These are phyloP conservation scores for Carcina quercana DNA, from an alignment of 2,888 invertebrate species.

Conservation along the genomic window DNA sequence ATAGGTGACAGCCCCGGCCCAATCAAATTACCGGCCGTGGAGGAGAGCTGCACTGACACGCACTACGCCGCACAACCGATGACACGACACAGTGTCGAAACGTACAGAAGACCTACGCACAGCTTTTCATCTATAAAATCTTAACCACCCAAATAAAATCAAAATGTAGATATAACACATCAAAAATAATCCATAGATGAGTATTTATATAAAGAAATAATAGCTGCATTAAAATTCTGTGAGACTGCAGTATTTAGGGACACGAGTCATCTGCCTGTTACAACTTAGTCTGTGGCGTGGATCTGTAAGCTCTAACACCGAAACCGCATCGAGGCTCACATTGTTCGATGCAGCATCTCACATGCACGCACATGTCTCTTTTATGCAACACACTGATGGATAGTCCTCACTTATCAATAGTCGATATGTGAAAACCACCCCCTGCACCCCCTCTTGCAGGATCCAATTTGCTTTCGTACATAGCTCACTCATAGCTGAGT, in stretches of 20 bases:
- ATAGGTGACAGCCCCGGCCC: slow-evolving; percentile 73
- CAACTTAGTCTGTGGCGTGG: slow-evolving; percentile 21
- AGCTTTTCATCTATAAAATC: too few species aligned
- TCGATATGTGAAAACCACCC: slow-evolving; percentile 35
- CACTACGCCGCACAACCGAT: slow-evolving; percentile 36
- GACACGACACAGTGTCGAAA: slow-evolving; percentile 25
- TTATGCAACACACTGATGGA: slow-evolving; percentile 49
- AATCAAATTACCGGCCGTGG: slow-evolving; percentile 71
- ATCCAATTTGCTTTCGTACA: slow-evolving; percentile 33
- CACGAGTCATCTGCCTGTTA: too few species aligned
- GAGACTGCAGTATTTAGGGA: background rate
- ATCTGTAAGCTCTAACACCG: slow-evolving; percentile 23
- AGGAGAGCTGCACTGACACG: slow-evolving; percentile 63
- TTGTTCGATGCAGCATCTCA: slow-evolving; percentile 37
- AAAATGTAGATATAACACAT: too few species aligned
- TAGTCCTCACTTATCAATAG: slow-evolving; percentile 47
- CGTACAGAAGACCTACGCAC: slow-evolving; percentile 13
- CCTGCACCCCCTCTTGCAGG: slow-evolving; percentile 26
- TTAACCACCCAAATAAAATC: too few species aligned
- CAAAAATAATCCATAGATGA: too few species aligned
- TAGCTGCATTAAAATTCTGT: too few species aligned
- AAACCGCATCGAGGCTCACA: slow-evolving; percentile 34
- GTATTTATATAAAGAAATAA: too few species aligned
- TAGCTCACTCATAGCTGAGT: too few species aligned
- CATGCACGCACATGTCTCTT: slow-evolving; percentile 19